A percentile compares a stretch with the other conserved stretches of the same genome.
These are phyloP conservation scores for Saxidomus purpurata DNA, from an alignment of 1,140 invertebrate genomes.

Conservation along the genomic window DNA sequence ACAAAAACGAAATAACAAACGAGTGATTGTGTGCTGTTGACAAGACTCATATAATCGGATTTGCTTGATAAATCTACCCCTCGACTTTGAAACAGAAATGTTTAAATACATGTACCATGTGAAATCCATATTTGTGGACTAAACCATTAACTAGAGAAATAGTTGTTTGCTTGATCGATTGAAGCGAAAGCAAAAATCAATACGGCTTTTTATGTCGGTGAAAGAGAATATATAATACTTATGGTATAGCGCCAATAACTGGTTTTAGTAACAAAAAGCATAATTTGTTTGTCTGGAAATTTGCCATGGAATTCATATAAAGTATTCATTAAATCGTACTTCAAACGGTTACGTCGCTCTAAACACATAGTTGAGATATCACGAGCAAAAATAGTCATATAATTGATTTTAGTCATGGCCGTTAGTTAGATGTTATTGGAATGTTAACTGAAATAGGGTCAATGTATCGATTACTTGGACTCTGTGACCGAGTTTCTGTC, in stretches of 20 bases:
- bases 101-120: no score
- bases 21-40: no score
- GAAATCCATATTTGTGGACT: background rate
- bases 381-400: background rate
- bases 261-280: background rate
- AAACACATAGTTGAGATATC: constrained; percentile 5
- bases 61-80: no score
- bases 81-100: background rate
- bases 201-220: background rate
- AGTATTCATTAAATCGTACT: background rate
- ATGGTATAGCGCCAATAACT: no score
- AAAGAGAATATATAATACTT: background rate
- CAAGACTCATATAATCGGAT: no score
- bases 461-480: background rate
- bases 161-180: background rate
- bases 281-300: background rate
- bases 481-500: background rate
- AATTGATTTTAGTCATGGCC: background rate
- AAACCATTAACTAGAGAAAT: no score
- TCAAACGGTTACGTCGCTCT: background rate
- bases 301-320: background rate
- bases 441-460: background rate
- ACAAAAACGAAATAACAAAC: no score
- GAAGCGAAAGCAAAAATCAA: background rate
- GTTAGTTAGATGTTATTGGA: background rate